These are phyloP conservation scores for Petrocephalus sullivani DNA, from an alignment of 2,797 vertebrate genomes.

Conservation along the genomic window DNA sequence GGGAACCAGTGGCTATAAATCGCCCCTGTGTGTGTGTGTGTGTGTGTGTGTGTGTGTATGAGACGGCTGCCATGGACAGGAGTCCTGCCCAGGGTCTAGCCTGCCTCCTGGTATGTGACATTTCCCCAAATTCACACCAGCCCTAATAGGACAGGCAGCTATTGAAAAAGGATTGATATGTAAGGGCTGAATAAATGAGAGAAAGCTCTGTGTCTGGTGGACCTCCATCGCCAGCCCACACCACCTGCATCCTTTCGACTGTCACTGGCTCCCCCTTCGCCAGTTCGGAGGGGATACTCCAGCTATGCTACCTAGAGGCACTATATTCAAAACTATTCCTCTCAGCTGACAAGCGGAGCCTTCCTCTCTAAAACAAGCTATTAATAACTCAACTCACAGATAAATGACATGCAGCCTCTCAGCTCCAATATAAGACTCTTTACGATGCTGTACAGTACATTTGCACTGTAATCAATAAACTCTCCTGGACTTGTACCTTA, in stretches of 20 bases:
- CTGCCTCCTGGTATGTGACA: neutral
- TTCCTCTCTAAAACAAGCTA: neutral
- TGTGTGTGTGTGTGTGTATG: neutral
- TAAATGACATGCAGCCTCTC: neutral
- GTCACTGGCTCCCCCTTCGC: neutral
- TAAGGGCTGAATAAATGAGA: neutral
- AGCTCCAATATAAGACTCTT: neutral
- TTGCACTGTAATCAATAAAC: conserved; percentile 16
- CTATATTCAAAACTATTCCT: neutral
- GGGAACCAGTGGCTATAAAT: neutral
- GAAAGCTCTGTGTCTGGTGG: neutral
- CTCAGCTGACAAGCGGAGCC: neutral
- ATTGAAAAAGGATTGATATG: neutral
- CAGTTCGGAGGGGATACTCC: neutral
- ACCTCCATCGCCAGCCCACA: neutral
- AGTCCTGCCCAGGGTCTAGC: neutral
- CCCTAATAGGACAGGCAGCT: neutral
- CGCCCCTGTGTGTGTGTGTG: neutral
- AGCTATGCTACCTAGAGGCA: neutral
- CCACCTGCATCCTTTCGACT: neutral
- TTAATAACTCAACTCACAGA: conserved; percentile 14
- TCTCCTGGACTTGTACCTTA: neutral
- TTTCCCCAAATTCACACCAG: neutral
- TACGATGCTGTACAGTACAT: neutral
- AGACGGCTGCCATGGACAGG: neutral